Base-by-base conservation (phyloP, 2,797 vertebrate species). In the Cichlasoma orientale region DNA sequence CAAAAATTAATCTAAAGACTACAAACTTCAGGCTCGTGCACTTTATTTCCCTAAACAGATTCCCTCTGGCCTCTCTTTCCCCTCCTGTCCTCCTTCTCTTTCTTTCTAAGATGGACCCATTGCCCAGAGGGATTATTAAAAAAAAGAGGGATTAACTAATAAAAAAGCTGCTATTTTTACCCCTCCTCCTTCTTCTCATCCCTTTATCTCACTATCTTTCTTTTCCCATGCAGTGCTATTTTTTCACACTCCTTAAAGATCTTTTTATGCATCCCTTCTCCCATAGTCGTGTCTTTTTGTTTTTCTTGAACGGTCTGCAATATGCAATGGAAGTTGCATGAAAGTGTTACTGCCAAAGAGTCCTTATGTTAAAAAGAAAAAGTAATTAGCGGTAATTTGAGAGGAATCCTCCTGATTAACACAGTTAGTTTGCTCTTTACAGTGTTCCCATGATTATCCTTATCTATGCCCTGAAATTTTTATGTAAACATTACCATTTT, bases 11-110 rank as follows among this genome's bases (percentile, higher is more conserved):
- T 89, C 72, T 55, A 89, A 90, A 83, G 86, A 92, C 90, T 89
- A 88, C 75, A 90, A 91, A 90, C 76, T 80, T 86, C 83, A 91
- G 83, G 90, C 89, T 93, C 88, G 86, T 87, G 92, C 93, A 94
- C 93, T 94, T 95, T 94, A 93, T 84, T 90, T 88, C 82, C 90
- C 71, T 8, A 73, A 85, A 84, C 85, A 56, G 84, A 83, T 77
- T 63, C 80, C 85, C 78, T 89, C 57, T 85, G 73, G 77, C 77
- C 33, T 80, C 61, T 55, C 70, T 72, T 18, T 72, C 56, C 56
- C n/a, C 36, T 76, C 57, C 38, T 61, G 56, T 53, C 38, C 47
- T 74, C 36, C 41, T 72, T 74, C 12, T 81, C 47, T 84, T 82
- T 78, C 73, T 86, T 86, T 88, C 76, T 84, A 83, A 86, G 55